Conservation (phyloP, 2,888 invertebrate species). For the Drosophila mettleri region DNA sequence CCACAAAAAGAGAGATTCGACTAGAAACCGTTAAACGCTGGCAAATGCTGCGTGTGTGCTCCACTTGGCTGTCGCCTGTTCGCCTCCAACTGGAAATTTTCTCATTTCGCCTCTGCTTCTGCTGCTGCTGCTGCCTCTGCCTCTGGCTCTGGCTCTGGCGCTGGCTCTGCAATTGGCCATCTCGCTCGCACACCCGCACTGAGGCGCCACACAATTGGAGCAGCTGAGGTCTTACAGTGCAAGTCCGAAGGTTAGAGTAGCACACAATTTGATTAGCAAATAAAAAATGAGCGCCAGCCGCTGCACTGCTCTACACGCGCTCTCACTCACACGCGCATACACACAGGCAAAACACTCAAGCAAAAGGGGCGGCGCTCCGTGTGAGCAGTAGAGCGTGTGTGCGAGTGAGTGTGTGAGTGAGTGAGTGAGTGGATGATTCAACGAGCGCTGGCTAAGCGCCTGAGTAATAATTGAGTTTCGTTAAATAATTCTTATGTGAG, state of each 20-base stretch:
- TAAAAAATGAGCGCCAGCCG: constrained; percentile 64
- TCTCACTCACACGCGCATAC: constrained; percentile 1
- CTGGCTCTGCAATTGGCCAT: constrained; percentile 41
- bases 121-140: constrained; percentile 46
- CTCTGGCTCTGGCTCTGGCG: constrained; percentile 36
- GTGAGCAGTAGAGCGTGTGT: constrained; percentile 15
- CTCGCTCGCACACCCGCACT: constrained; percentile 54
- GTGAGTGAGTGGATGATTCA: constrained; percentile 27
- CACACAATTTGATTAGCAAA: constrained; percentile 74
- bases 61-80: constrained; percentile 65
- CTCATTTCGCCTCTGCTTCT: constrained; percentile 53
- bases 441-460: constrained; percentile 10
- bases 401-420: constrained; percentile 3
- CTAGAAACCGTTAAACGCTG: constrained; percentile 48
- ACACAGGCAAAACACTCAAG: constrained; percentile 32
- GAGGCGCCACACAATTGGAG: constrained; percentile 26
- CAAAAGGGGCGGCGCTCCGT: constrained; percentile 44
- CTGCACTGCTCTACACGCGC: constrained; percentile 28
- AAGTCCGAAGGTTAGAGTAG: constrained; percentile 59
- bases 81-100: constrained; percentile 66
- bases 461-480: constrained; percentile 54
- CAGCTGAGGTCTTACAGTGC: constrained; percentile 33
- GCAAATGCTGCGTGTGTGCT: constrained; percentile 50
- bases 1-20: constrained; percentile 36
- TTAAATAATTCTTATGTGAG: constrained; percentile 51